These are phyloP conservation scores for Muraenolepis orangiensis DNA, from an alignment of 2,797 vertebrate genomes.

Conservation along the genomic window DNA sequence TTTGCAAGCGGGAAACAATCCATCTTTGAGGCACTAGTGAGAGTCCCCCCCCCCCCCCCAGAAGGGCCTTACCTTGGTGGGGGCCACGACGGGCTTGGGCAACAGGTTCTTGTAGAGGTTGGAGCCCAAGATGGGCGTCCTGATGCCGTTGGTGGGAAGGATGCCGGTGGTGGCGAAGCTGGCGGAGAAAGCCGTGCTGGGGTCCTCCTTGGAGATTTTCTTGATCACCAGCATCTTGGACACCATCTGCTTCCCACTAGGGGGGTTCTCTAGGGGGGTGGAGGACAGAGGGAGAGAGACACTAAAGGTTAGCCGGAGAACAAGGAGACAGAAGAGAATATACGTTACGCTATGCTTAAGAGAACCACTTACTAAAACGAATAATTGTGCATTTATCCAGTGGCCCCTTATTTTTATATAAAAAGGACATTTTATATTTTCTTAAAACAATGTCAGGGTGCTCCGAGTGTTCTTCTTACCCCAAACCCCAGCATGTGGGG, in stretches of 20 bases:
- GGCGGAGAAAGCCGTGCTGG: conserved; percentile 91
- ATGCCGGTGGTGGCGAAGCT: conserved; percentile 89
- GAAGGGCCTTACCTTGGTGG: conserved; percentile 86
- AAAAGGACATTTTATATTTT: not conserved
- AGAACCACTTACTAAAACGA: not conserved
- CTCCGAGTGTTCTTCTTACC: conserved; percentile 72
- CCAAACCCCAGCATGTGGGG: conserved; percentile 97
- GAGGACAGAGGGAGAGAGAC: conserved; percentile 3
- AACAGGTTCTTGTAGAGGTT: conserved; percentile 99
- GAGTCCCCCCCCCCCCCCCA: too few species aligned
- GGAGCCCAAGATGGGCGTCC: conserved; percentile 86
- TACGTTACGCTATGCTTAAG: not conserved
- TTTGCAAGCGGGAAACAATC: too few species aligned
- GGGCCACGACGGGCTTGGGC: conserved; percentile 92
- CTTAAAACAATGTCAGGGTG: not conserved
- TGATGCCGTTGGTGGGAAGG: conserved; percentile 91
- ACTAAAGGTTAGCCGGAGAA: not conserved
- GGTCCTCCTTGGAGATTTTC: conserved; percentile 98
- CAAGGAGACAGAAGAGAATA: not conserved
- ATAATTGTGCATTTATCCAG: too few species aligned
- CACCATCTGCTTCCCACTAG: conserved; percentile 94
- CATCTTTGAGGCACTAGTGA: too few species aligned
- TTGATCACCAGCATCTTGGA: conserved; percentile 99
- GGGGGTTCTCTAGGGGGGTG: conserved; percentile 87
- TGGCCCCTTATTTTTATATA: too few species aligned